phyloP scores from a whole-genome alignment of 2,888 invertebrate genomes.

The Polydrusus cervinus region DNA sequence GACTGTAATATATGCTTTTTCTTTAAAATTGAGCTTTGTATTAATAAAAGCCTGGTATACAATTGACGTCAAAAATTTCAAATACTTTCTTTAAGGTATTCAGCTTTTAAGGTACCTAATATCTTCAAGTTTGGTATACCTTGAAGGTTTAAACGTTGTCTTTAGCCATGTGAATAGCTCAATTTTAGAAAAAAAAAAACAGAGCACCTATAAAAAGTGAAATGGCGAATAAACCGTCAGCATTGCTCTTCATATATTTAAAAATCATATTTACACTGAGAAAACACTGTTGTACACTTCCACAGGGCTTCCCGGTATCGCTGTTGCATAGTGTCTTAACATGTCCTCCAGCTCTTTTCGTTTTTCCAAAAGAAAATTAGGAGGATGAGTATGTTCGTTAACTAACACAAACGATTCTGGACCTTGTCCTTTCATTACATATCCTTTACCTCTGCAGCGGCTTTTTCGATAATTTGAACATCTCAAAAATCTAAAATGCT shows the following conservation, averaged over 20 bases:
- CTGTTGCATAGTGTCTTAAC: conserved; percentile 55
- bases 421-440: conserved; percentile 57
- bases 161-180: too few species aligned
- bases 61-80: too few species aligned
- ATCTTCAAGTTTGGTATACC: too few species aligned
- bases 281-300: conserved; percentile 57
- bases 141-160: too few species aligned
- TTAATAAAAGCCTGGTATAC: too few species aligned
- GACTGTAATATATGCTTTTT: too few species aligned
- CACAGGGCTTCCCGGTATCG: conserved; percentile 53
- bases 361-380: conserved; percentile 55
- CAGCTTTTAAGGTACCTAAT: too few species aligned
- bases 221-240: too few species aligned
- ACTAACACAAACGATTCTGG: conserved; percentile 57
- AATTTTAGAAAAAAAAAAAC: too few species aligned
- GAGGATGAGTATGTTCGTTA: conserved; percentile 61
- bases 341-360: conserved; percentile 56
- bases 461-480: conserved; percentile 53
- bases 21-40: too few species aligned
- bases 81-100: too few species aligned
- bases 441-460: conserved; percentile 60
- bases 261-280: conserved; percentile 53
- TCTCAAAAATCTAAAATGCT: conserved; percentile 34
- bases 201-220: too few species aligned
- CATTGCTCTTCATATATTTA: background rate